A percentile compares a stretch with the other conserved stretches of the same genome.
Evolutionary conservation across 2,888 invertebrate genomes (phyloP).

Genomic region (Drosophila formosana): DNA sequence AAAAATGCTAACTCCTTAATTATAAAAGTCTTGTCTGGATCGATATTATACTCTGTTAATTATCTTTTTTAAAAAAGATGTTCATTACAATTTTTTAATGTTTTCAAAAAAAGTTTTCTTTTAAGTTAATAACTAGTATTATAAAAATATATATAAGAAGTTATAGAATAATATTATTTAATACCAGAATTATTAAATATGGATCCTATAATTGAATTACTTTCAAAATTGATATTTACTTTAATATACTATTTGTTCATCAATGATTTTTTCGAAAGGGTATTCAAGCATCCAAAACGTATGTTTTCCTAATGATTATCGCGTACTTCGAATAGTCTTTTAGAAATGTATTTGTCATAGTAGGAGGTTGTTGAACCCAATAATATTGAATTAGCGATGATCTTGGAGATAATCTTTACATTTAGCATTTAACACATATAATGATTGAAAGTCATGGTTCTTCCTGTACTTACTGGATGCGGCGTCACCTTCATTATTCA

Average conservation of each 20-base stretch:
- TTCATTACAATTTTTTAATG: no score
- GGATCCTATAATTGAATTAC: no score
- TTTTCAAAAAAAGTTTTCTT: no score
- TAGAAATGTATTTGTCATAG: background rate
- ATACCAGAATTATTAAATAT: no score
- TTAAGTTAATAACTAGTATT: no score
- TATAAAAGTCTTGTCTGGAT: no score
- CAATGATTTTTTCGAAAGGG: background rate
- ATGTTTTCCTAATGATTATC: background rate
- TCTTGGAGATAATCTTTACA: slow-evolving; percentile 15
- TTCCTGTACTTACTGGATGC: slow-evolving; percentile 62
- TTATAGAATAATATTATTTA: no score
- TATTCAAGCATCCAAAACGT: background rate
- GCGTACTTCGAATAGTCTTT: background rate
- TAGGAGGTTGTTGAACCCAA: slow-evolving; percentile 17
- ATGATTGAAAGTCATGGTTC: slow-evolving; percentile 5
- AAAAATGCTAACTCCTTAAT: no score
- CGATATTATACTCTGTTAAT: no score
- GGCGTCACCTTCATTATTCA: slow-evolving; percentile 68
- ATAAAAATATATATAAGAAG: no score
- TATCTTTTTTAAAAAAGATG: no score
- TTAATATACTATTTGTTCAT: no score
- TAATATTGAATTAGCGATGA: slow-evolving; percentile 1
- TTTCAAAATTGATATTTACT: background rate
- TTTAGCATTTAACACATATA: slow-evolving; percentile 6